Base-by-base conservation (phyloP, 2,113 vertebrate genomes). In the Caracal caracal region DNA sequence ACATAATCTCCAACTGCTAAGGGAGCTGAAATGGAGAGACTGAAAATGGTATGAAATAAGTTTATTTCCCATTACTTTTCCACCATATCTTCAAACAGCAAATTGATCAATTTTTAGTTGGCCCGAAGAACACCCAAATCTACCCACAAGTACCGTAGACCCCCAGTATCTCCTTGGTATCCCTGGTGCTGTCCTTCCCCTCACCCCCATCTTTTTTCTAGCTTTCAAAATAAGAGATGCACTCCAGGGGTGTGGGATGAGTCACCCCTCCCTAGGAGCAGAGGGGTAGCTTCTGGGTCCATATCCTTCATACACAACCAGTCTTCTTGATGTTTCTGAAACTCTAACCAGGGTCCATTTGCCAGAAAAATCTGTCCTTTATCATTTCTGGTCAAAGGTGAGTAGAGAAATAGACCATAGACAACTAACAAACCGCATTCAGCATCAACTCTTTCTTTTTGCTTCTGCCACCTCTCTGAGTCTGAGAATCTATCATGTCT, bases 261-360 rank as follows among this genome's bases (percentile, higher is more conserved):
- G 63, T 73, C 40, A 92, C 33, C 19, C 5, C 71, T 94, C 63
- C 86, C 81, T 61, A 94, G 61, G 40, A 40, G 47, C 30, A 71
- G 20, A 43, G 22, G 37, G 7, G 26, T 30, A 79, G 63, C 30
- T 82, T 92, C 66, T 89, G 80, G 68, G 68, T 93, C 61, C 89
- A 1, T 49, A 87, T 59, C 75, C 47, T 84, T 89, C 40, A 87
- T 68, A 80, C 30, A 68, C 30, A 56, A 80, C 28, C 24, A 40
- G 33, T 59, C 59, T 71, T 88, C 33, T 35, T 86, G 53, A 94
- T 26, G 90, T 75, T 93, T 88, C 89, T 93, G 53, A 90, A 95
- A 28, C 61, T 88, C 56, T 75, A 84, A 90, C 40, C 63, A 93
- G 35, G 28, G 65, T 81, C 73, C 78, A 76, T 70, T 12, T 84